Percentiles rank a stretch among this genome's conserved stretches.
phyloP scores from a whole-genome alignment of 53 echinoderm and acorn worm species.

The Arbacia lixula region DNA sequence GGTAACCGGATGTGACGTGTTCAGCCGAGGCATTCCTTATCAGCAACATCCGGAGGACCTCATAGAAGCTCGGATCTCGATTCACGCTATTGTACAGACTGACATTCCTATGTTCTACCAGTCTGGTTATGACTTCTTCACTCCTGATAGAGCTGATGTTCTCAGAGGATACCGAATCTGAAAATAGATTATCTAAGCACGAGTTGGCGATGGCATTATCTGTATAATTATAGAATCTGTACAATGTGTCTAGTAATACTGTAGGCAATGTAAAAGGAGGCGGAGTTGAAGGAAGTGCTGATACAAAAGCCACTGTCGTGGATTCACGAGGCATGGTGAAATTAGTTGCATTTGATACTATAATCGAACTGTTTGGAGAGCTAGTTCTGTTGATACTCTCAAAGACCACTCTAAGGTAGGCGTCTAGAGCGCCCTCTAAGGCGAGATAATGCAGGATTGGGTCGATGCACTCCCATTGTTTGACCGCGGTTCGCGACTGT shows the following conservation, averaged over 20 bases:
- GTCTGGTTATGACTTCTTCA: background rate
- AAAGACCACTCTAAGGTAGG: slow-evolving; percentile 2
- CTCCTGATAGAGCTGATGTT: slow-evolving; percentile 8
- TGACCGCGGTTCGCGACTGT: slow-evolving; percentile 18
- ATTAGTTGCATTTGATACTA: background rate
- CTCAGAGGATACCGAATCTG: background rate
- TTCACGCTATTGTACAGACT: background rate
- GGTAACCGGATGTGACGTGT: slow-evolving; percentile 9
- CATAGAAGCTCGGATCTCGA: background rate
- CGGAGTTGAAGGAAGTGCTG: background rate
- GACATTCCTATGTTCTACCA: background rate
- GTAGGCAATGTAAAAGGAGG: background rate
- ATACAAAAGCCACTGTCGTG: background rate
- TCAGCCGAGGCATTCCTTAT: background rate
- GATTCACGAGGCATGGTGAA: background rate
- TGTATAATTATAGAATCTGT: slow-evolving; percentile 7
- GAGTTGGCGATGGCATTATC: slow-evolving; percentile 2
- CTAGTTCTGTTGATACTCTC: slow-evolving; percentile 33
- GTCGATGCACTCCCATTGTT: slow-evolving; percentile 38
- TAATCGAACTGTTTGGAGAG: background rate
- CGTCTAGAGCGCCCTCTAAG: slow-evolving; percentile 49
- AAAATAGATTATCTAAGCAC: slow-evolving; percentile 20
- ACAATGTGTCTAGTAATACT: slow-evolving; percentile 28
- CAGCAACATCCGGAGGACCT: background rate
- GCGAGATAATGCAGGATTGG: slow-evolving; percentile 43